Percentiles rank a stretch among this genome's conserved stretches.
phyloP scores from a whole-genome alignment of 2,797 vertebrate species.

The Myotis myotis region DNA sequence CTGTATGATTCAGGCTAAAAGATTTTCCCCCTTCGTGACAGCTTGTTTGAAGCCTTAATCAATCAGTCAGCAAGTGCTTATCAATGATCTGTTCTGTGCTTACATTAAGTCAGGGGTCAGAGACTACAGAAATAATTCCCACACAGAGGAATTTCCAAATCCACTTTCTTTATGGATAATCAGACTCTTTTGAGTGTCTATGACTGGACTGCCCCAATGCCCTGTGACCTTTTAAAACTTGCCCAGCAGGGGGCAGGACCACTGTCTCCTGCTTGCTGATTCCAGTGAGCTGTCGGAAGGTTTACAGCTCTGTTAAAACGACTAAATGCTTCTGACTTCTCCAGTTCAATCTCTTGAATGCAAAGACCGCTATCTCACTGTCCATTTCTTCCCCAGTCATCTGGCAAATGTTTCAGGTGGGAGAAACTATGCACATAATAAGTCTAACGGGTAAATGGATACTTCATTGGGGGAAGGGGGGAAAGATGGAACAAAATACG shows the following conservation, averaged over 20 bases:
- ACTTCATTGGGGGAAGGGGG: background rate
- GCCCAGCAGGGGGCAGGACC: constrained; percentile 11
- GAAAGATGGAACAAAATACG: background rate
- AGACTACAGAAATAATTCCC: background rate
- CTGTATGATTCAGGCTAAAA: background rate
- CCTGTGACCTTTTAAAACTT: background rate
- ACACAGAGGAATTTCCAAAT: background rate
- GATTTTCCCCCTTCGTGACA: background rate
- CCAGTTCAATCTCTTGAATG: background rate
- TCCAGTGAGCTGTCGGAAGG: background rate
- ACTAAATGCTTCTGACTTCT: background rate
- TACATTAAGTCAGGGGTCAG: background rate
- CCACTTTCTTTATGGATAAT: background rate
- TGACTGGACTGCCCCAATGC: background rate
- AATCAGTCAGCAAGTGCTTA: background rate
- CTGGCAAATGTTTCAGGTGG: background rate
- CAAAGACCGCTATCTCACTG: background rate
- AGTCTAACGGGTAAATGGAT: background rate
- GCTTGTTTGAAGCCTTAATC: background rate
- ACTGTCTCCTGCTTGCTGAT: background rate
- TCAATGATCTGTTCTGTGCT: background rate
- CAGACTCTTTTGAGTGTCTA: background rate
- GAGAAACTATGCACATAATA: background rate
- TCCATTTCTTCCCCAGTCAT: background rate
- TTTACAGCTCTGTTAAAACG: background rate